A percentile compares a stretch with the other conserved stretches of the same genome.
phyloP scores from a whole-genome alignment of 2,797 vertebrate genomes.

The Artibeus jamaicensis region DNA sequence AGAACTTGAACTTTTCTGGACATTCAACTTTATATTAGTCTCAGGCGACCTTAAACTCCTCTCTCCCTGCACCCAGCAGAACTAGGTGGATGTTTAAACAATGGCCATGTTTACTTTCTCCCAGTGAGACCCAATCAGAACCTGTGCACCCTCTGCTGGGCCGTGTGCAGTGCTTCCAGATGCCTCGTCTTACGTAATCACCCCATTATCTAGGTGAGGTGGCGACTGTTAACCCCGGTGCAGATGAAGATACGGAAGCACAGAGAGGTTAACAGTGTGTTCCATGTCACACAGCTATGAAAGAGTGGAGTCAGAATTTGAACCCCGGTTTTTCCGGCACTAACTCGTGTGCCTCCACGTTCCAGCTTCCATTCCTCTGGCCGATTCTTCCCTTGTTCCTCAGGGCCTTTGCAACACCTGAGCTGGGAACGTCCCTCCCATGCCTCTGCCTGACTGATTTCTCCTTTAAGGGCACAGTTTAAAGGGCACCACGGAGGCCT shows the following conservation, averaged over 20 bases:
- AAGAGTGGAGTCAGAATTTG: background rate
- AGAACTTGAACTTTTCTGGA: background rate
- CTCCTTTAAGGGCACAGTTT: background rate
- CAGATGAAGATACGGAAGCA: background rate
- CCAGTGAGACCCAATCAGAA: background rate
- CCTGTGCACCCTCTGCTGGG: background rate
- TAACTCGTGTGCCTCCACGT: background rate
- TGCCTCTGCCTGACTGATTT: background rate
- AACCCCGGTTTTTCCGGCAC: background rate
- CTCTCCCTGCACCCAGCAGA: no score
- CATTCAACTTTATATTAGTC: background rate
- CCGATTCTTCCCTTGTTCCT: background rate
- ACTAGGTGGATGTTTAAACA: background rate
- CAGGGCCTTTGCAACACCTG: background rate
- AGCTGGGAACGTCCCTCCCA: background rate
- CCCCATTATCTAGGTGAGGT: background rate
- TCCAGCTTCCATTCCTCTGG: background rate
- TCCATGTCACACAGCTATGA: background rate
- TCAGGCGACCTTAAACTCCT: background rate
- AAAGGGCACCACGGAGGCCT: background rate
- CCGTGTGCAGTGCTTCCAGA: background rate
- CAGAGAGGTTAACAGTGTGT: background rate
- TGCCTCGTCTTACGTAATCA: rapidly evolving
- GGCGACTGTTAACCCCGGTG: rapidly evolving
- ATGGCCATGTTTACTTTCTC: background rate